These are phyloP conservation scores for Agrochola macilenta DNA, from an alignment of 2,888 invertebrate species.

Conservation along the genomic window DNA sequence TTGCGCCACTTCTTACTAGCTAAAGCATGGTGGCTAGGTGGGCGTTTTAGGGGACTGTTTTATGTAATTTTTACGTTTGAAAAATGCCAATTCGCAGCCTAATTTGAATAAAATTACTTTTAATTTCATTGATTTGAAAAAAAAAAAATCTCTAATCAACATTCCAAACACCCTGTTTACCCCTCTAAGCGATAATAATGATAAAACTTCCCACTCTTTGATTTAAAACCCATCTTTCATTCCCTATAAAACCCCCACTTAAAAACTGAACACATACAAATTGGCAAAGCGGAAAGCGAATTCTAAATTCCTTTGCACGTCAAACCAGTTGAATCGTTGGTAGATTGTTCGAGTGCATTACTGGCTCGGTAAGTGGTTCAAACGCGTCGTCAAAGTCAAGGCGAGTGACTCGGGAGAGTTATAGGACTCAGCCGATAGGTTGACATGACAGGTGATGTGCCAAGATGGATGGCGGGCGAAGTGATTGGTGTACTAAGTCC, in stretches of 20 bases:
- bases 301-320: conserved; percentile 52
- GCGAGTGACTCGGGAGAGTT: conserved; percentile 47
- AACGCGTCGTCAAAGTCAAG: conserved; percentile 50
- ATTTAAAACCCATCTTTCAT: conserved; percentile 19
- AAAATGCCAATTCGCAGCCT: too few relatives aligned
- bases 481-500: conserved; percentile 44
- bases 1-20: too few relatives aligned
- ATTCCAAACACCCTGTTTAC: not conserved
- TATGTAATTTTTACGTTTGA: too few relatives aligned
- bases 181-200: too few relatives aligned
- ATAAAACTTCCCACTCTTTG: conserved; percentile 8
- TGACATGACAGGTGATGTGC: conserved; percentile 42
- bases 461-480: conserved; percentile 46
- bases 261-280: conserved; percentile 36
- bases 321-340: conserved; percentile 42
- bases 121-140: too few relatives aligned
- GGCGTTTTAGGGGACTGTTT: too few relatives aligned
- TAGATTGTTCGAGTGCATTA: conserved; percentile 51
- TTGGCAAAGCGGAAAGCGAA: conserved; percentile 33
- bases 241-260: conserved; percentile 14
- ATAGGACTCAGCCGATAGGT: conserved; percentile 43
- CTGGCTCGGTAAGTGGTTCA: conserved; percentile 37
- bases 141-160: not conserved
- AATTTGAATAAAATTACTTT: too few relatives aligned
- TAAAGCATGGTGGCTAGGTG: too few relatives aligned